Base-by-base conservation (phyloP, 2,113 vertebrate genomes). In the Eidolon helvum region DNA sequence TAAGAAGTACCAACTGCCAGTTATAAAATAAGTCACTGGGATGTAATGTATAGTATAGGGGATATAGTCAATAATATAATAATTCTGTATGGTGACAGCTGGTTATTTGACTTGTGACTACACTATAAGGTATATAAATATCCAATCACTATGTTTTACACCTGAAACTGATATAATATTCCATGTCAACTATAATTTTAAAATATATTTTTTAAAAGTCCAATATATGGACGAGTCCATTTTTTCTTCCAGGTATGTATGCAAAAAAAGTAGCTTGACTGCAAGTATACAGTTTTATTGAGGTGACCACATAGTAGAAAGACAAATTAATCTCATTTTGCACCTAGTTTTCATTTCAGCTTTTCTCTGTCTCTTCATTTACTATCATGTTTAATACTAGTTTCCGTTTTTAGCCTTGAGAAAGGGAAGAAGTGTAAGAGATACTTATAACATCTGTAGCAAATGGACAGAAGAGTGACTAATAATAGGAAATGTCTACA, bases 381-480 rank as follows among this genome's bases (percentile, higher is more conserved):
- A 95, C 72, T 97, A n/a, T 83, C 95, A 75, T 87, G 85, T 88
- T 94, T 95, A 95, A 97, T 96, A 50, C 57, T 94, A 87, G 77
- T 24, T 95, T 97, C 96, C 16, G 16, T 91, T 96, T 96, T 97
- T 91, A 97, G 93, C 65, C 53, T 74, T 94, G 84, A 88, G 78
- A 96, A 71, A 75, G n/a, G 38, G 57, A 68, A 65, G 35, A 79
- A 45, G 40, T 87, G 30, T 94, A 93, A 75, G 84, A 96, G 78
- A 92, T 74, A 96, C 77, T 89, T 96, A 33, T 68, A 97, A 95
- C 95, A 97, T 98, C 96, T 96, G 89, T 91, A 97, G 86, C 82
- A 91, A 91, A 96, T 97, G 97, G 95, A 96, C 88, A 97, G 94
- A 96, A 96, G 93, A 97, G 84, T 95, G 91, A 96, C 87, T 97